A percentile compares a stretch with the other conserved stretches of the same genome.
phyloP scores from a whole-genome alignment of 2,797 vertebrate genomes.

The Acanthis flammea region DNA sequence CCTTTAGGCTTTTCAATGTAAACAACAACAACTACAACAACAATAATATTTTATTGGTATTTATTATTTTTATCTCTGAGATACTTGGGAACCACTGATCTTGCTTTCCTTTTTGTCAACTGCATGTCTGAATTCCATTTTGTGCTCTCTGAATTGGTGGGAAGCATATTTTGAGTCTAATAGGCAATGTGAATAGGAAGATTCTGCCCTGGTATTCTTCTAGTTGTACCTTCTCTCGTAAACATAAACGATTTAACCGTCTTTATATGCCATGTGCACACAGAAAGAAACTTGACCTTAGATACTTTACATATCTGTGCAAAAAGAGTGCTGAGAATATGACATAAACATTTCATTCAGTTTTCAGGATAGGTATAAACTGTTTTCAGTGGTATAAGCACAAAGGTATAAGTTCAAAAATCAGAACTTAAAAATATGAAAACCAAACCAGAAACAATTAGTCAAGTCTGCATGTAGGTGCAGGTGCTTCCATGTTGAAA shows the following conservation, averaged over 20 bases:
- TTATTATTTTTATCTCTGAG: not conserved
- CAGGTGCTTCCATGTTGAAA: not conserved
- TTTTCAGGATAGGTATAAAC: not conserved
- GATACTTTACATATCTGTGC: not conserved
- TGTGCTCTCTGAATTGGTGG: not conserved
- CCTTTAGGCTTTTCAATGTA: not conserved
- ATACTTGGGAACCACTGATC: not conserved
- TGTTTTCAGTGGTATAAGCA: not conserved
- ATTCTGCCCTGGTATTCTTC: not conserved
- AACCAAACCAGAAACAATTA: not conserved
- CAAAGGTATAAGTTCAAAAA: not conserved
- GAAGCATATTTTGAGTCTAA: not conserved
- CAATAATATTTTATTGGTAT: not conserved
- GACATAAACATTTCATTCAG: not conserved
- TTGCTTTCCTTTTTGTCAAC: not conserved
- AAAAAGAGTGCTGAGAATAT: not conserved
- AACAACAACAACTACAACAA: not conserved
- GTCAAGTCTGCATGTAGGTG: not conserved
- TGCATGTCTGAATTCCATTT: not conserved
- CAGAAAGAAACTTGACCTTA: not conserved
- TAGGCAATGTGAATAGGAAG: not conserved
- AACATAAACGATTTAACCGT: not conserved
- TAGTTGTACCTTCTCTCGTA: not conserved
- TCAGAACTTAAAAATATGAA: not conserved
- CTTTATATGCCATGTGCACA: not conserved